phyloP scores from a whole-genome alignment of 2,113 vertebrate species.

The Paradoxurus hermaphroditus region DNA sequence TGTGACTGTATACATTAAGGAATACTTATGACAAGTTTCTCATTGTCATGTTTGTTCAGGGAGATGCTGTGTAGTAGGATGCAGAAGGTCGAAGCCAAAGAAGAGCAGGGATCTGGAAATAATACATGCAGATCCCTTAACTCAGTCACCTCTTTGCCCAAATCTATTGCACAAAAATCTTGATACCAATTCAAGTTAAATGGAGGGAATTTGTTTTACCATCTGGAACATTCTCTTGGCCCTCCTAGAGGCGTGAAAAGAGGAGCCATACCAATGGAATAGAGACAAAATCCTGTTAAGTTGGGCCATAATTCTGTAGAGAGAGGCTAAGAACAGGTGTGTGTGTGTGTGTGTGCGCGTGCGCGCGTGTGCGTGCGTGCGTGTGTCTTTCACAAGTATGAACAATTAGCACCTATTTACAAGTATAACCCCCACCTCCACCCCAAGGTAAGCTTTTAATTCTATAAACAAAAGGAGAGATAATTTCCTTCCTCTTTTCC shows the following conservation, averaged over 20 bases:
- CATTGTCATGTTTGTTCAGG: background rate
- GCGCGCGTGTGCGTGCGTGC: background rate
- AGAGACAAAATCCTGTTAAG: constrained; percentile 52
- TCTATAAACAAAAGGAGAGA: background rate
- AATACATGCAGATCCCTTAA: background rate
- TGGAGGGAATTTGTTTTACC: constrained; percentile 67
- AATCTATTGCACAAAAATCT: background rate
- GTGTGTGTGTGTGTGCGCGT: background rate
- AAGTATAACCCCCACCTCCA: background rate
- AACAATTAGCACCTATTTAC: constrained; percentile 46
- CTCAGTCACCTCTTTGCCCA: background rate
- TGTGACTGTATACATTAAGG: too few relatives aligned
- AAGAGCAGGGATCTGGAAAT: background rate
- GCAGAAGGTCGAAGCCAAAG: background rate
- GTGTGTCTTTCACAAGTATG: constrained; percentile 9
- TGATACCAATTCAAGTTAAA: background rate
- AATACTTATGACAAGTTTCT: background rate
- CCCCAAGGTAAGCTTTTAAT: background rate
- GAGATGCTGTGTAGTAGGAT: background rate
- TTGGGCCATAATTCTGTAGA: background rate
- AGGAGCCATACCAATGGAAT: background rate
- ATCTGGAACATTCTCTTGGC: constrained; percentile 60
- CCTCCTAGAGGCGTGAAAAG: constrained; percentile 66
- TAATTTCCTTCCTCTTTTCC: background rate
- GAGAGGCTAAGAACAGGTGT: background rate